Percentiles rank a stretch among this genome's conserved stretches.
Evolutionary conservation across 2,888 invertebrate species (phyloP).

Genomic region (Caenorhabditis afra): DNA sequence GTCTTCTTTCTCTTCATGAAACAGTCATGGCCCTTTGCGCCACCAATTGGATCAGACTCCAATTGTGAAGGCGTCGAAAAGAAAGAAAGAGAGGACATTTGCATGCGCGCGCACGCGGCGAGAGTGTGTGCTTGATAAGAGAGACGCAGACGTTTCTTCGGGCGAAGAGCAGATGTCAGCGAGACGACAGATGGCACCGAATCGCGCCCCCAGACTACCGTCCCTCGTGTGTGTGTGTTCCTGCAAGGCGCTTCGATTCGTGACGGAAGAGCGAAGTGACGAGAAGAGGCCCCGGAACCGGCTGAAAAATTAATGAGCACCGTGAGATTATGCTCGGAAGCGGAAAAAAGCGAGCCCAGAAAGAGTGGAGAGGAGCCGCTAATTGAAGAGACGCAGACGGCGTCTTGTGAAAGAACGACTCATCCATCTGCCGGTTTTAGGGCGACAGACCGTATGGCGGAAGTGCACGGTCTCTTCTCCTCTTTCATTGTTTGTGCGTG

Average conservation of each 20-base stretch:
- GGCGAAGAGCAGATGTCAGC: constrained; percentile 40
- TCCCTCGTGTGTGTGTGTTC: constrained; percentile 7
- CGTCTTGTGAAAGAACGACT: neutral
- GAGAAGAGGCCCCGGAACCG: neutral
- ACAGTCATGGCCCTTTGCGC: constrained; percentile 13
- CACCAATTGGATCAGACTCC: constrained; percentile 31
- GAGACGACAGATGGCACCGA: constrained; percentile 44
- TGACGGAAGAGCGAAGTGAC: neutral
- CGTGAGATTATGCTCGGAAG: constrained; percentile 38
- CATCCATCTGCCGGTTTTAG: constrained; percentile 1
- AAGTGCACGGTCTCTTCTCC: neutral
- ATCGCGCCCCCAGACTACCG: neutral
- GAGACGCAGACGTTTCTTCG: constrained; percentile 35
- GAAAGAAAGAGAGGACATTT: constrained; percentile 32
- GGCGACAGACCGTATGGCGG: constrained; percentile 27
- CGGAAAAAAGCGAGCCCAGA: too few species aligned
- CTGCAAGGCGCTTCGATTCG: neutral
- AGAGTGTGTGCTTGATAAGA: neutral
- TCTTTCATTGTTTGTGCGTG: constrained; percentile 4
- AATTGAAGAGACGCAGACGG: constrained; percentile 34
- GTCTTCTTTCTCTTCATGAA: neutral
- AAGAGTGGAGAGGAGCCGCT: constrained; percentile 19
- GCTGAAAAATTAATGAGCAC: constrained; percentile 51
- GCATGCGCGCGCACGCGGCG: constrained; percentile 14
- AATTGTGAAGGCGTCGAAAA: constrained; percentile 28